Conservation (phyloP, 2,888 invertebrate species). For the Phyllotreta cruciferae region DNA sequence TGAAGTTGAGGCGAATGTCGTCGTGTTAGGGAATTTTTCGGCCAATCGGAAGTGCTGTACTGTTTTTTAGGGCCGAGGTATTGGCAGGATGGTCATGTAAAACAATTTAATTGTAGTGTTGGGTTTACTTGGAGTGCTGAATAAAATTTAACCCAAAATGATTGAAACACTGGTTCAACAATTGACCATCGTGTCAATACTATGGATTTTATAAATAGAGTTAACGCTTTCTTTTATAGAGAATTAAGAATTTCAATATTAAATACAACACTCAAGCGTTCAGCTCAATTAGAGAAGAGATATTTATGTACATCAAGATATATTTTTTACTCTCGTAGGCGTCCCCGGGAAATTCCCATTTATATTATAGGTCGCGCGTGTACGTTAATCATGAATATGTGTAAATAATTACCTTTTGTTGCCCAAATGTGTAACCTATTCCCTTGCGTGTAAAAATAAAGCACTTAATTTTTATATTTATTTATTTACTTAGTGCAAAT, state of each 20-base stretch:
- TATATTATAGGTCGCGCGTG: constrained; percentile 20
- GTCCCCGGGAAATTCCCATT: constrained; percentile 23
- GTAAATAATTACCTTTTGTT: constrained; percentile 15
- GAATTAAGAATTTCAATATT: constrained; percentile 31
- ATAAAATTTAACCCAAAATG: no score
- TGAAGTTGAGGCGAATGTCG: not conserved
- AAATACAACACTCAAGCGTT: constrained; percentile 28
- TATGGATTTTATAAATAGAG: constrained; percentile 10
- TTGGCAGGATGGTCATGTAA: no score
- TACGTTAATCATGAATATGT: constrained; percentile 12
- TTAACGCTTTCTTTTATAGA: constrained; percentile 19
- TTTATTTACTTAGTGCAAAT: not conserved
- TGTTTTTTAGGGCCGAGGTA: no score
- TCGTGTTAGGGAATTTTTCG: constrained; percentile 10
- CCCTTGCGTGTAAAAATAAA: not conserved
- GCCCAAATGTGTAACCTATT: constrained; percentile 16
- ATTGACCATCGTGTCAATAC: no score
- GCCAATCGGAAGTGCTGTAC: not conserved
- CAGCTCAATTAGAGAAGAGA: constrained; percentile 34
- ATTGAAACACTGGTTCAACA: no score
- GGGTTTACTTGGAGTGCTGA: no score
- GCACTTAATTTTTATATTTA: constrained; percentile 20
- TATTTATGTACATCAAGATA: constrained; percentile 24
- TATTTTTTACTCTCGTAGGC: constrained; percentile 37
- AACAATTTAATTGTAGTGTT: no score